Evolutionary conservation across 2,113 vertebrate species (phyloP).

Genomic region (Cryptomyrus ogoouensis): DNA sequence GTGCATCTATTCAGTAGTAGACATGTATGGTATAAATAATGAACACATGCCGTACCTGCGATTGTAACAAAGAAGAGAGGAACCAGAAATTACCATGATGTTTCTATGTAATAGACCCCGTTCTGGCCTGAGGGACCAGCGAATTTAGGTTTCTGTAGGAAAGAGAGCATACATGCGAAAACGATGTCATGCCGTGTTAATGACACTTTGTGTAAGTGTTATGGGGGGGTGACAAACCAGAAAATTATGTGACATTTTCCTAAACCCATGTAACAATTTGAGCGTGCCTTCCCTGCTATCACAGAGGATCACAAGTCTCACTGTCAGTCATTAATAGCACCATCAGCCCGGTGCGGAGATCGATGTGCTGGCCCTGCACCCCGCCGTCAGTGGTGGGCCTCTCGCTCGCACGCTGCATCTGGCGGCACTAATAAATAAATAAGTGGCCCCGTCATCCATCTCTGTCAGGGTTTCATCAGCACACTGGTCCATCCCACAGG

Average conservation of each 20-base stretch:
- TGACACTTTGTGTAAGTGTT: neutral
- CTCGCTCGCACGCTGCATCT: neutral
- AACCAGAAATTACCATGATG: neutral
- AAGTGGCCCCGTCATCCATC: conserved; percentile 2
- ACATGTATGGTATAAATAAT: neutral
- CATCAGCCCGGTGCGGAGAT: neutral
- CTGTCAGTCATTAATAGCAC: neutral
- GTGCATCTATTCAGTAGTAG: neutral
- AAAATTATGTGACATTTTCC: neutral
- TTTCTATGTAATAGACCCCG: neutral
- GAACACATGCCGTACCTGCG: neutral
- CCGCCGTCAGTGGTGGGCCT: neutral
- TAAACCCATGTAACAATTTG: neutral
- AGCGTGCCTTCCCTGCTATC: neutral
- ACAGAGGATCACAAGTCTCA: neutral
- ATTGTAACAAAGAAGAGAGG: neutral
- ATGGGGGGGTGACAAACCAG: neutral
- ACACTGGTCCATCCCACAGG: neutral
- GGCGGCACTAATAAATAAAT: conserved; percentile 18
- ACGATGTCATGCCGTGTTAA: neutral
- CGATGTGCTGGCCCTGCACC: neutral
- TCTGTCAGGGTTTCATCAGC: conserved; percentile 16
- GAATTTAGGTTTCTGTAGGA: neutral
- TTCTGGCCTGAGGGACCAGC: neutral
- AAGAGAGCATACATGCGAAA: neutral